phyloP scores from a whole-genome alignment of 2,113 vertebrate species.

The Leucosticte australis region DNA sequence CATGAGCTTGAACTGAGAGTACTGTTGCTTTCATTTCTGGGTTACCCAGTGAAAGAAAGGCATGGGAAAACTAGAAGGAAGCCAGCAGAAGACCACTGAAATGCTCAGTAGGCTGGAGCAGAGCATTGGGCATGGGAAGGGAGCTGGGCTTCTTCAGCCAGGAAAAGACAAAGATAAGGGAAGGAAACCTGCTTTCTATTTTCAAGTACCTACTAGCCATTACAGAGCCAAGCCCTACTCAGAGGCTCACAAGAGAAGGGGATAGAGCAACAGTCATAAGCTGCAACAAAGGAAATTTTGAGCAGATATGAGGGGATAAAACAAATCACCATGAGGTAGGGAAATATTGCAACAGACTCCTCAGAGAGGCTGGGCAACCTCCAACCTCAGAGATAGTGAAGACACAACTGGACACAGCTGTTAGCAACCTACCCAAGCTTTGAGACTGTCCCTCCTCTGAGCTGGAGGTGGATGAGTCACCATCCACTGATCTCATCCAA shows the following conservation, averaged over 20 bases:
- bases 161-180: background rate
- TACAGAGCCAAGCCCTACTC: background rate
- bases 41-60: background rate
- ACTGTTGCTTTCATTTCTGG: background rate
- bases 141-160: background rate
- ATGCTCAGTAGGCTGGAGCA: background rate
- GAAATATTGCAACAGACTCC: background rate
- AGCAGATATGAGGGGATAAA: background rate
- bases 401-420: background rate
- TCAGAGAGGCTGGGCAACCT: background rate
- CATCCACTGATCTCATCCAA: background rate
- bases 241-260: background rate
- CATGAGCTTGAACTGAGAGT: background rate
- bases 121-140: background rate
- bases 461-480: background rate
- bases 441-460: background rate
- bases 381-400: background rate
- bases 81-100: background rate
- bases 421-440: background rate
- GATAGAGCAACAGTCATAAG: background rate
- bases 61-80: background rate
- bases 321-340: background rate
- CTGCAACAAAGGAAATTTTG: background rate
- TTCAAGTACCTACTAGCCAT: background rate
- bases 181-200: background rate